phyloP scores from a whole-genome alignment of 2,888 invertebrate species.

The Drosophila hamatofila region DNA sequence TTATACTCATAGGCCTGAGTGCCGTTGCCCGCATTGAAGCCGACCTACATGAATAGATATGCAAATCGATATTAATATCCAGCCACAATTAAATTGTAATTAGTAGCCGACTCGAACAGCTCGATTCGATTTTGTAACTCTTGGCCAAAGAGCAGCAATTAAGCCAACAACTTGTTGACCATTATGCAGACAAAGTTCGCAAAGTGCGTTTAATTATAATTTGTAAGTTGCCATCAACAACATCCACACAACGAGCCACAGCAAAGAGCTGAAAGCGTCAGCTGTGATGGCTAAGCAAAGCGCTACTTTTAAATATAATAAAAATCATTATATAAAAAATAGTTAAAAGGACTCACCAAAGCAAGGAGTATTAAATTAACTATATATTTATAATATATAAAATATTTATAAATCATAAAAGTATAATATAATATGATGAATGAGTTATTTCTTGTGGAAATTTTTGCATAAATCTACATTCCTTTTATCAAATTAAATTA shows the following conservation, averaged over 20 bases:
- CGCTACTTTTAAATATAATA: not conserved
- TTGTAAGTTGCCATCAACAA: constrained; percentile 20
- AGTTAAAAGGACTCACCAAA: too few species aligned
- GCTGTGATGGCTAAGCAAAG: not conserved
- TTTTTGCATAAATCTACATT: too few species aligned
- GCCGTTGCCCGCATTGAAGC: constrained; percentile 98
- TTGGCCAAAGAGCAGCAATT: constrained; percentile 19
- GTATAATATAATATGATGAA: too few species aligned
- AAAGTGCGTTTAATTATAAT: constrained; percentile 25
- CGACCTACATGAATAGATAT: constrained; percentile 88
- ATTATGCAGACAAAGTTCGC: constrained; percentile 19
- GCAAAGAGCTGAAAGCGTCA: not conserved
- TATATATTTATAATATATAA: too few species aligned
- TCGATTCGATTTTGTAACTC: constrained; percentile 4
- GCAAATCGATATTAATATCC: constrained; percentile 22
- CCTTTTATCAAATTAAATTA: too few species aligned
- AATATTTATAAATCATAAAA: too few species aligned
- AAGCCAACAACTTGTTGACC: constrained; percentile 10
- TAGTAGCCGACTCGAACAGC: constrained; percentile 8
- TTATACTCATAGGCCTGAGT: constrained; percentile 94
- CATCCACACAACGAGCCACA: not conserved
- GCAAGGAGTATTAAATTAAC: too few species aligned
- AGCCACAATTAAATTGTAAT: constrained; percentile 27
- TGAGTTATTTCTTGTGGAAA: too few species aligned
- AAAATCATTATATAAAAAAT: too few species aligned